A percentile compares a stretch with the other conserved stretches of the same genome.
These are phyloP conservation scores for Melanostigma gelatinosum DNA, from an alignment of 2,113 vertebrate genomes.

Conservation along the genomic window DNA sequence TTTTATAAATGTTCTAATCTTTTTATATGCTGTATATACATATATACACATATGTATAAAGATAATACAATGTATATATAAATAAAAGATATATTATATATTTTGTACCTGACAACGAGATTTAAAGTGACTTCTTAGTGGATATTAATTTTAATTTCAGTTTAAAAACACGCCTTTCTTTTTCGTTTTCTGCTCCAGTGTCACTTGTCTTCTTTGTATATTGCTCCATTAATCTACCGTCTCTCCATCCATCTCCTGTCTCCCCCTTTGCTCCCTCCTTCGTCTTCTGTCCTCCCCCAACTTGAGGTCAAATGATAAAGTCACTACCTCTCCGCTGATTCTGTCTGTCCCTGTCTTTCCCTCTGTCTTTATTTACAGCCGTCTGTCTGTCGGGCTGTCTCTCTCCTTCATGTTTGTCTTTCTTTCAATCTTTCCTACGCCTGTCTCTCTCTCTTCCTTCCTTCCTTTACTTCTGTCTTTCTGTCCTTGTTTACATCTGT, in stretches of 20 bases:
- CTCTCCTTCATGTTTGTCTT: no score
- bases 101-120: background rate
- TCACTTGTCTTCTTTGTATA: slow-evolving; percentile 17
- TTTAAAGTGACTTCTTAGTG: background rate
- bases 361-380: no score
- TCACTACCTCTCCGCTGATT: slow-evolving; percentile 33
- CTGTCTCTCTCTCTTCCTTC: no score
- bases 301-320: slow-evolving; percentile 51
- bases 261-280: background rate
- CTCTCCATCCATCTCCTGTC: slow-evolving; percentile 32
- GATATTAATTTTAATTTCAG: background rate
- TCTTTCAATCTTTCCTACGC: no score
- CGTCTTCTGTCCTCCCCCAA: slow-evolving; percentile 10
- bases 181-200: slow-evolving; percentile 11
- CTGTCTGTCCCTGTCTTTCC: no score
- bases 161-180: background rate
- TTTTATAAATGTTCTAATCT: background rate
- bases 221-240: slow-evolving; percentile 17
- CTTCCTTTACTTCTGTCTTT: no score
- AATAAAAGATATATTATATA: background rate
- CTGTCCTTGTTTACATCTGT: background rate
- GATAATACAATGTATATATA: background rate
- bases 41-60: no score
- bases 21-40: no score
- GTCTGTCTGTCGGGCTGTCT: background rate